A percentile compares a stretch with the other conserved stretches of the same genome.
Evolutionary conservation across 2,113 vertebrate genomes (phyloP).

Genomic region (Hoplias malabaricus): DNA sequence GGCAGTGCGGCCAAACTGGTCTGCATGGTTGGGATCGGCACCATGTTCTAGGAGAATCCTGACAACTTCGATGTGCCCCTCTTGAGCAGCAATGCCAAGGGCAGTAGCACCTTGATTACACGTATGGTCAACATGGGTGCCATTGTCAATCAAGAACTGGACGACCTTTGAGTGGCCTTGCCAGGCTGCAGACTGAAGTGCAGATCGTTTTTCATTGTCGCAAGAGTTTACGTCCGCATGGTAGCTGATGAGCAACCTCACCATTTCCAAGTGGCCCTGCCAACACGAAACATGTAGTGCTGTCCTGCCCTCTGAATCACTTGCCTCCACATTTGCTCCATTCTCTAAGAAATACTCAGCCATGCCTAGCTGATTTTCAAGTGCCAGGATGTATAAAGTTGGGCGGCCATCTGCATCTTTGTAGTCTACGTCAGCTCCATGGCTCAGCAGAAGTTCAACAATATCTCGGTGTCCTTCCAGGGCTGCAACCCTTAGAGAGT

Average conservation of each 20-base stretch:
- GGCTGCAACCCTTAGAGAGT: conserved; percentile 88
- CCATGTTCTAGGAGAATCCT: conserved; percentile 89
- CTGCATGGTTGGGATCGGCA: conserved; percentile 94
- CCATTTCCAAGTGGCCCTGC: conserved; percentile 97
- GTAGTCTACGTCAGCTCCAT: conserved; percentile 87
- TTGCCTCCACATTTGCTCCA: conserved; percentile 90
- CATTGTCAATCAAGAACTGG: conserved; percentile 87
- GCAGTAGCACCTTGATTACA: conserved; percentile 98
- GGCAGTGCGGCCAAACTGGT: conserved; percentile 96
- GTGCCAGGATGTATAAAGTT: conserved; percentile 92
- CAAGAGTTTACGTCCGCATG: conserved; percentile 90
- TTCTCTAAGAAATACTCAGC: conserved; percentile 94
- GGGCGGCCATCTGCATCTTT: conserved; percentile 96
- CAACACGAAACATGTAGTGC: conserved; percentile 98
- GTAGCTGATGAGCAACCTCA: conserved; percentile 86
- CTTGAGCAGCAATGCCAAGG: conserved; percentile 95
- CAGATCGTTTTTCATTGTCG: conserved; percentile 93
- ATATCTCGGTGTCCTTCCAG: conserved; percentile 94
- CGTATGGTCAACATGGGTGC: conserved; percentile 89
- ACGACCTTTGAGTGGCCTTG: conserved; percentile 92
- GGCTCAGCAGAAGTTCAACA: conserved; percentile 89
- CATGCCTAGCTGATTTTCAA: conserved; percentile 97
- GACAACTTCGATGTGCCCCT: conserved; percentile 95
- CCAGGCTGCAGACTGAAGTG: conserved; percentile 95
- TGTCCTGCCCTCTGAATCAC: conserved; percentile 91